Evolutionary conservation across 2,888 invertebrate species (phyloP).

Genomic region (Machimus atricapillus): DNA sequence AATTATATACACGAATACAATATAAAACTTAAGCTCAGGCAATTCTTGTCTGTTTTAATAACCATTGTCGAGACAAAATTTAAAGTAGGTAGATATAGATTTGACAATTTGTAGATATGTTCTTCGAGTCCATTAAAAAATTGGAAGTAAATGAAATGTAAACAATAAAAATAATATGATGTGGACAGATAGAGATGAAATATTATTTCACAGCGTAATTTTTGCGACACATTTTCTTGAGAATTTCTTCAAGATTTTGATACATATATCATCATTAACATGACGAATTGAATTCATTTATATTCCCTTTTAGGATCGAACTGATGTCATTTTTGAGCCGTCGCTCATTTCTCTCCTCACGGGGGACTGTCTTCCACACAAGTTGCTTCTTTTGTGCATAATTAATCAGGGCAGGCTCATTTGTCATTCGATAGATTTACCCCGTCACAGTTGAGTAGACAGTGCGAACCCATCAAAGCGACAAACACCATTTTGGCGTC

Average conservation of each 20-base stretch:
- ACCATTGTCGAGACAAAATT: no score
- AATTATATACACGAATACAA: no score
- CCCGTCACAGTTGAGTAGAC: neutral
- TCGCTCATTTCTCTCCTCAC: neutral
- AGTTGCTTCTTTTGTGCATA: neutral
- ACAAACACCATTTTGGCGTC: neutral
- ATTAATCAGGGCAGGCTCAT: neutral
- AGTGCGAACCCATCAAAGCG: neutral
- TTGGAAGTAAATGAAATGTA: neutral
- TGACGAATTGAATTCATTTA: neutral
- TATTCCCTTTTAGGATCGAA: neutral
- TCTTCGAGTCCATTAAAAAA: neutral
- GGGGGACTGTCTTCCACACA: neutral
- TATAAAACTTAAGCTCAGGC: no score
- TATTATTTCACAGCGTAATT: neutral
- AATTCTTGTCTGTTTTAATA: no score
- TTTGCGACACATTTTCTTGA: neutral
- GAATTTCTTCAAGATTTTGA: neutral
- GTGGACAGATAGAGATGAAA: neutral
- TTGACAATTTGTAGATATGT: no score
- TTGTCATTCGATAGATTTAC: constrained; percentile 15
- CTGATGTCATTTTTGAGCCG: neutral
- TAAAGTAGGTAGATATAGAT: no score
- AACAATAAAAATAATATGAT: neutral
- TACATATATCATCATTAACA: neutral